phyloP scores from a whole-genome alignment of 2,797 vertebrate genomes.

The Sebastolobus alascanus region DNA sequence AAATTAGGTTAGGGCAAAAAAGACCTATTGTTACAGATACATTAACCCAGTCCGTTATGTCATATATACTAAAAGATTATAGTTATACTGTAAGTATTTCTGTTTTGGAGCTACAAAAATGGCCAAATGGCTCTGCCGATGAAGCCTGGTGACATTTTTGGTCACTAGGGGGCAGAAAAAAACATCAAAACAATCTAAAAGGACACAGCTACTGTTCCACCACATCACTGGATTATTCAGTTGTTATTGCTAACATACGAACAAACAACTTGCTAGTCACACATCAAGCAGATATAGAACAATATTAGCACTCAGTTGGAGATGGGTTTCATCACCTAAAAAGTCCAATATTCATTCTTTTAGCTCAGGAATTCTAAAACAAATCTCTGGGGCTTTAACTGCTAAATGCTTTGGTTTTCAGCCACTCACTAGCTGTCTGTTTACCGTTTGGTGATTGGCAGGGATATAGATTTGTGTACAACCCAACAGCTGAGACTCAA shows the following conservation, averaged over 20 bases:
- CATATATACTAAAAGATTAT: background rate
- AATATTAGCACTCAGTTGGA: background rate
- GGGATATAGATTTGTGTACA: background rate
- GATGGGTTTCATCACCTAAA: background rate
- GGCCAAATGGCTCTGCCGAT: background rate
- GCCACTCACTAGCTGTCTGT: background rate
- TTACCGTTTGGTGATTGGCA: background rate
- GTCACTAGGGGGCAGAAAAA: constrained; percentile 22
- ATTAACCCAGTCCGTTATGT: background rate
- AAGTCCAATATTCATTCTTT: background rate
- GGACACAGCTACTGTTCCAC: background rate
- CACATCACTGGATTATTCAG: background rate
- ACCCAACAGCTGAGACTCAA: constrained; percentile 10
- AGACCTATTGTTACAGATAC: background rate
- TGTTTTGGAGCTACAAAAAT: background rate
- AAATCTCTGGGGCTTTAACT: background rate
- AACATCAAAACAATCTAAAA: background rate
- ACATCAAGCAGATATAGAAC: background rate
- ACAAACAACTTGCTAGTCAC: background rate
- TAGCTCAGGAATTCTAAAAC: background rate
- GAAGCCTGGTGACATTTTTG: background rate
- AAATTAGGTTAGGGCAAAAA: background rate
- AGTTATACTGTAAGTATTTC: background rate
- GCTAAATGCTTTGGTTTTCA: background rate
- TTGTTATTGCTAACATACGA: background rate